Percentiles rank a stretch among this genome's conserved stretches.
These are phyloP conservation scores for Mormyrus iriodes DNA, from an alignment of 2,113 vertebrate species.

Conservation along the genomic window DNA sequence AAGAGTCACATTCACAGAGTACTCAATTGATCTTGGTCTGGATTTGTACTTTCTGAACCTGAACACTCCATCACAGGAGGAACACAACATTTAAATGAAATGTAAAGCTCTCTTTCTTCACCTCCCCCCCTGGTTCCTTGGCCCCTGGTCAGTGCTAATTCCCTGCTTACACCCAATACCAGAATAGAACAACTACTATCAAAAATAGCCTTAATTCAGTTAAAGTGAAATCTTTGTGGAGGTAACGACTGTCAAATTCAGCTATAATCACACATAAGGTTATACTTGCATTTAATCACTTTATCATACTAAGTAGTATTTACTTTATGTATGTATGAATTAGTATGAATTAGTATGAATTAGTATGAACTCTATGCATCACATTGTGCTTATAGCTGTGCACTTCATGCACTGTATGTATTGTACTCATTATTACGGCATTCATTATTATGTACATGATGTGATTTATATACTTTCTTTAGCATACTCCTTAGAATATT, in stretches of 20 bases:
- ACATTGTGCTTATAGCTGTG: no score
- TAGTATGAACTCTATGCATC: no score
- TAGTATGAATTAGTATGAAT: no score
- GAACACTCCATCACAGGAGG: neutral
- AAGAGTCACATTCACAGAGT: neutral
- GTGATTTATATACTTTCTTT: neutral
- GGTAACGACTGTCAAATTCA: neutral
- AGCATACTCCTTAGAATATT: neutral
- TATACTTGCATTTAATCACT: neutral
- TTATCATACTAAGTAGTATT: neutral
- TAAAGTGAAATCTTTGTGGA: neutral
- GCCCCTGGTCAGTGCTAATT: neutral
- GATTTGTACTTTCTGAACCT: neutral
- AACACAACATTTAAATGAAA: neutral
- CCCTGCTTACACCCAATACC: neutral
- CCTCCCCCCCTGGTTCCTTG: neutral
- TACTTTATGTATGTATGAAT: neutral
- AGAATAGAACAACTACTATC: neutral
- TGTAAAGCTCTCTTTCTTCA: neutral
- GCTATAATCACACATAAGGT: neutral
- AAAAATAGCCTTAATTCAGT: neutral
- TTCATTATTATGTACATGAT: neutral
- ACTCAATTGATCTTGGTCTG: neutral
- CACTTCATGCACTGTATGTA: no score
- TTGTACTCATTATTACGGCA: neutral